Conservation (phyloP, 1,140 invertebrate species). For the Cephus cinctus region DNA sequence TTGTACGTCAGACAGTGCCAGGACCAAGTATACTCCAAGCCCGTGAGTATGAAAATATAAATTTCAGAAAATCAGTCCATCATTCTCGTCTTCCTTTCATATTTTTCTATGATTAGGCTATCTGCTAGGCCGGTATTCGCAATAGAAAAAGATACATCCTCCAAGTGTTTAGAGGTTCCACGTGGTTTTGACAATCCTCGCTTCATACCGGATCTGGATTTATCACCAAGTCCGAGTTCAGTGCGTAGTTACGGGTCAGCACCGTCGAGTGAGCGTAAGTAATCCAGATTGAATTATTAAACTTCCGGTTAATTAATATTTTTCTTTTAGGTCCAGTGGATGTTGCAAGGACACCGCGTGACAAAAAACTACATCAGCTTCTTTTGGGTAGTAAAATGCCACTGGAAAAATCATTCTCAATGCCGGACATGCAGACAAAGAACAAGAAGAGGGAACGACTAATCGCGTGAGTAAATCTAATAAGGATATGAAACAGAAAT, state of each 20-base stretch:
- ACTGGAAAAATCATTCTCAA: slow-evolving; percentile 75
- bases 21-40: too few species aligned
- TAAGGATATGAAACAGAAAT: too few species aligned
- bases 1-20: slow-evolving; percentile 12
- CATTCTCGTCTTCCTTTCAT: too few species aligned
- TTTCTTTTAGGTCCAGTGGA: slow-evolving; percentile 19
- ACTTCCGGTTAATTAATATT: too few species aligned
- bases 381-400: slow-evolving; percentile 56
- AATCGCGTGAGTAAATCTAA: slow-evolving; percentile 61
- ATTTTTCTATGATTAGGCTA: too few species aligned
- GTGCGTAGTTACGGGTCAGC: too few species aligned
- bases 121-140: too few species aligned
- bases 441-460: slow-evolving; percentile 68
- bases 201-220: slow-evolving; percentile 39
- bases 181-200: slow-evolving; percentile 38
- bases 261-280: too few species aligned
- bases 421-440: slow-evolving; percentile 79
- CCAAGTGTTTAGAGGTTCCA: slow-evolving; percentile 19
- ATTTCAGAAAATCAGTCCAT: too few species aligned
- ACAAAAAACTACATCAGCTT: slow-evolving; percentile 33
- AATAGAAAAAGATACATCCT: slow-evolving; percentile 22
- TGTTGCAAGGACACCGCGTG: slow-evolving; percentile 19
- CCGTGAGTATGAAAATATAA: too few species aligned
- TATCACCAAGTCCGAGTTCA: too few species aligned
- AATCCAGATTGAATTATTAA: too few species aligned